phyloP scores from a whole-genome alignment of 2,113 vertebrate species.

The Rhynchomys soricoides region DNA sequence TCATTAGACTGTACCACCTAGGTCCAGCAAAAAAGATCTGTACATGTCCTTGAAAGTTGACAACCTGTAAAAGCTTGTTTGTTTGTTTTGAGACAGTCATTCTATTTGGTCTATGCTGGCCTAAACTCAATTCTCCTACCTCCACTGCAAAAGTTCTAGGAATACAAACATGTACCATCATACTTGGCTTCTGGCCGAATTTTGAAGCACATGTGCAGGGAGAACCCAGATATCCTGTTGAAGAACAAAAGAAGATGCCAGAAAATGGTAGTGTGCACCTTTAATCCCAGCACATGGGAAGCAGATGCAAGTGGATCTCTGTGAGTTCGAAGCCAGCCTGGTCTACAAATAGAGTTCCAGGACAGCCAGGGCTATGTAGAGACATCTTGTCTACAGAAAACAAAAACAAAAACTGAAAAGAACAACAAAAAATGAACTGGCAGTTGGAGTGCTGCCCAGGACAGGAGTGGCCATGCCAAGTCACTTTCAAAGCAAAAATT shows the following conservation, averaged over 20 bases:
- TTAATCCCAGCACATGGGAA: too few species aligned
- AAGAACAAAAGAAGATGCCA: neutral
- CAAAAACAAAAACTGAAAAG: too few species aligned
- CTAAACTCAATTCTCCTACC: neutral
- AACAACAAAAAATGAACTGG: neutral
- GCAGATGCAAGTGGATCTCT: too few species aligned
- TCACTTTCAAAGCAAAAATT: neutral
- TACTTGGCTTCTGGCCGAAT: neutral
- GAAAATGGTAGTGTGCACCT: too few species aligned
- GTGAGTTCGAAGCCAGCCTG: too few species aligned
- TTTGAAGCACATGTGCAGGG: neutral
- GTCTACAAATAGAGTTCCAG: too few species aligned
- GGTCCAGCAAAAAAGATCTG: too few species aligned
- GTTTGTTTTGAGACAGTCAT: neutral
- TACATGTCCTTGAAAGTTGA: too few species aligned
- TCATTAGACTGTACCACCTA: too few species aligned
- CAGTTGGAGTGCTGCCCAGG: neutral
- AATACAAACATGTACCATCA: neutral
- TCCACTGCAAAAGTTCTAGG: neutral
- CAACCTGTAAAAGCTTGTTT: too few species aligned
- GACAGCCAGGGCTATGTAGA: too few species aligned
- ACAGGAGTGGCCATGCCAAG: conserved; percentile 5
- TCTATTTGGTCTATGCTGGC: neutral
- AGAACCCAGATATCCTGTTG: neutral
- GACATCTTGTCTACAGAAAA: too few species aligned